Evolutionary conservation across 2,888 invertebrate species (phyloP).

Genomic region (Macaria notata): DNA sequence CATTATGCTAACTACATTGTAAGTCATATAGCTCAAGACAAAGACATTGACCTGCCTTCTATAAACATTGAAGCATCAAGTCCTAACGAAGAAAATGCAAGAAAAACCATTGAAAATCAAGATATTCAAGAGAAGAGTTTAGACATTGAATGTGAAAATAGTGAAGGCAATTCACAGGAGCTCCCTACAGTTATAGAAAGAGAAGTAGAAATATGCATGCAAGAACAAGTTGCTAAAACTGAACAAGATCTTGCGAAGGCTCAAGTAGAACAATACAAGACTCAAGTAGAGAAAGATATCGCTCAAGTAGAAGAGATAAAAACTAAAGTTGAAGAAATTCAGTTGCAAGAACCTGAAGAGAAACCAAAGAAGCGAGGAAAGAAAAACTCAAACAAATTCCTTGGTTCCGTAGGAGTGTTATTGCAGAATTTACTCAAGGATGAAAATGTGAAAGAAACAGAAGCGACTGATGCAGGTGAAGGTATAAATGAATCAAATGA

Average conservation of each 20-base stretch:
- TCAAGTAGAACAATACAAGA: not conserved
- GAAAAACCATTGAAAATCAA: conserved; percentile 1
- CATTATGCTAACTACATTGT: conserved; percentile 82
- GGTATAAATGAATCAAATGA: conserved; percentile 37
- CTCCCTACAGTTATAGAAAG: conserved; percentile 70
- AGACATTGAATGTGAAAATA: conserved; percentile 67
- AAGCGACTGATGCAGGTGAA: conserved; percentile 54
- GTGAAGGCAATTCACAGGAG: conserved; percentile 74
- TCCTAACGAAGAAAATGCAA: conserved; percentile 32
- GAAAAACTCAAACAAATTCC: conserved; percentile 50
- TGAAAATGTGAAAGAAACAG: conserved; percentile 15
- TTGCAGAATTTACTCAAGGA: conserved; percentile 79
- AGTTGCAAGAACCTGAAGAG: conserved; percentile 34
- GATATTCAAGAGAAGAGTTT: conserved; percentile 46
- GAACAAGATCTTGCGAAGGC: not conserved
- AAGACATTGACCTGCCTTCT: conserved; percentile 38
- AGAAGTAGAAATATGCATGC: conserved; percentile 48
- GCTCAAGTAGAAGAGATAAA: not conserved
- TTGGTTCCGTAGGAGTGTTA: conserved; percentile 82
- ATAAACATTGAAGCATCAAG: conserved; percentile 43
- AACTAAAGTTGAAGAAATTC: not conserved
- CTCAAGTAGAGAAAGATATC: not conserved
- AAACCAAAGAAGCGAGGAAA: conserved; percentile 55
- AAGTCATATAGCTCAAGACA: conserved; percentile 43
- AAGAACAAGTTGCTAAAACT: conserved; percentile 34